Conservation (phyloP, 35 echinoderm and acorn worm species). For the Apostichopus californicus region DNA sequence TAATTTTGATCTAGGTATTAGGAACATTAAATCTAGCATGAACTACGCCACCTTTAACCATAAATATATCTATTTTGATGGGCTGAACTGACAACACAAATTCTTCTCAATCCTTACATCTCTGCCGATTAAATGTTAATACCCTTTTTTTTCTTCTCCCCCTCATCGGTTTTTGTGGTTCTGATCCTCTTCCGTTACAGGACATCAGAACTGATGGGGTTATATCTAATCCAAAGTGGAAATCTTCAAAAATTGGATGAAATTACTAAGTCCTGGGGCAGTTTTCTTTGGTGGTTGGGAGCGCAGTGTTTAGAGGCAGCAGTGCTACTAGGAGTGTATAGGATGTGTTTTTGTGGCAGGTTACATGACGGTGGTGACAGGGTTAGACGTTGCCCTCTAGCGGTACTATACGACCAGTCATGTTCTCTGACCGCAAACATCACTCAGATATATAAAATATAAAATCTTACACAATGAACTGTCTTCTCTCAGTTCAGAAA, state of each 20-base stretch:
- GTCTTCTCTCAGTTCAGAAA: background rate
- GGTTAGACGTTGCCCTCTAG: background rate
- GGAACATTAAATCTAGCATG: no score
- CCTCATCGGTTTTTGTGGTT: background rate
- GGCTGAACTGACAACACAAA: background rate
- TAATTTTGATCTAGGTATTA: no score
- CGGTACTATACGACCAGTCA: background rate
- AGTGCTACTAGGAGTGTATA: background rate
- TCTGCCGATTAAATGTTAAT: background rate
- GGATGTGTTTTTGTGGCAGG: constrained; percentile 3
- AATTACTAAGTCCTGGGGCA: constrained; percentile 14
- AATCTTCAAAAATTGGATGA: constrained; percentile 29
- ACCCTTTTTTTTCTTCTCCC: background rate
- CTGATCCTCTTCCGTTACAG: background rate
- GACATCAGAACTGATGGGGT: background rate
- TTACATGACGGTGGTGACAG: background rate
- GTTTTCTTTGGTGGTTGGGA: constrained; percentile 25
- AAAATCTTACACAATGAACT: background rate
- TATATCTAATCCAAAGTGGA: background rate
- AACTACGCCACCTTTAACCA: background rate
- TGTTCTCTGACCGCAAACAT: constrained; percentile 26
- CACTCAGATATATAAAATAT: background rate
- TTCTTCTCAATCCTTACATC: background rate
- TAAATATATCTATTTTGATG: background rate
- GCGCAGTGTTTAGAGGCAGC: no score